These are phyloP conservation scores for Erythrocebus patas DNA, from an alignment of 2,113 vertebrate species.

Conservation along the genomic window DNA sequence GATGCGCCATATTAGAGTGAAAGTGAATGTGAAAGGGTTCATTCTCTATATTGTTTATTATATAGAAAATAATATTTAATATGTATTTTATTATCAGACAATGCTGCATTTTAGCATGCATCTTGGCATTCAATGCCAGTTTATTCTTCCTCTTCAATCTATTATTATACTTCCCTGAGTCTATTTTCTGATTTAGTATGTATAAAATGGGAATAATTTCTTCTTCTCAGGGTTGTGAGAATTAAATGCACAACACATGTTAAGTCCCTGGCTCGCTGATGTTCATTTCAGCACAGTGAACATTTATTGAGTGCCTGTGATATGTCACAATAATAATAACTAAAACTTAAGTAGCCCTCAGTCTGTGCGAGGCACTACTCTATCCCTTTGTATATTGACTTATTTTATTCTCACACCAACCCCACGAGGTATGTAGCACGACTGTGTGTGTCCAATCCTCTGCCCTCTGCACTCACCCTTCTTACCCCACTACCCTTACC, in stretches of 20 bases:
- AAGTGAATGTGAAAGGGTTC: slow-evolving; percentile 8
- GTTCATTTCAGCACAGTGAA: not conserved
- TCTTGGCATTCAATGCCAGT: not conserved
- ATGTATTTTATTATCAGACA: not conserved
- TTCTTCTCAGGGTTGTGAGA: not conserved
- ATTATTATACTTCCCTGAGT: not conserved
- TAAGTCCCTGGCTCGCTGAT: not conserved
- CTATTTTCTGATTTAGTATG: not conserved
- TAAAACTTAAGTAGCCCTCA: not conserved
- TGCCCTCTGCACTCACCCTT: not conserved
- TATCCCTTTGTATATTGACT: not conserved
- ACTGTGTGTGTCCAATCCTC: accelerated
- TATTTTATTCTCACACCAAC: not conserved
- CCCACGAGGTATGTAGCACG: not conserved
- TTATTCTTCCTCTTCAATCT: not conserved
- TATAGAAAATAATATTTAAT: not conserved
- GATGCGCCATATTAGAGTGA: not conserved
- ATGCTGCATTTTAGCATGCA: not conserved
- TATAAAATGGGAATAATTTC: not conserved
- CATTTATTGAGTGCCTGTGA: not conserved
- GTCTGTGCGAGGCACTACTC: not conserved
- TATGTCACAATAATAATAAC: not conserved
- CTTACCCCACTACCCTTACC: not conserved
- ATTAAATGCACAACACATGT: not conserved
- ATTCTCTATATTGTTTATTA: not conserved